These are phyloP conservation scores for Ammodytes marinus DNA, from an alignment of 2,113 vertebrate species.

Conservation along the genomic window DNA sequence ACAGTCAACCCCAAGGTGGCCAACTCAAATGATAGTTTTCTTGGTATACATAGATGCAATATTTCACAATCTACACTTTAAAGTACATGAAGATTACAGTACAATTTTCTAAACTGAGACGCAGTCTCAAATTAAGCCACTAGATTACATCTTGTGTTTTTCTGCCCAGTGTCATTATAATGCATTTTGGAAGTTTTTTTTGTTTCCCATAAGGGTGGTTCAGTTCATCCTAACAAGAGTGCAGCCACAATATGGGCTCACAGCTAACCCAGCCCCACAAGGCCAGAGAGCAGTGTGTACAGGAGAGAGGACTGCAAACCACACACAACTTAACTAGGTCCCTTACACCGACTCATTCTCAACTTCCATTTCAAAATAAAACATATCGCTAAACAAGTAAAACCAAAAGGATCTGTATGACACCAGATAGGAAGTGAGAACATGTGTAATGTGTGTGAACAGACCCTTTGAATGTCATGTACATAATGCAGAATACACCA, in stretches of 20 bases:
- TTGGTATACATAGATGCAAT: constrained; percentile 81
- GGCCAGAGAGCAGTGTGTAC: constrained; percentile 50
- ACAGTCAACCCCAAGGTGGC: constrained; percentile 66
- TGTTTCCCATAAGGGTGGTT: constrained; percentile 55
- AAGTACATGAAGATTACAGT: constrained; percentile 82
- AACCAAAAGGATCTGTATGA: background rate
- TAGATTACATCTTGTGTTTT: constrained; percentile 72
- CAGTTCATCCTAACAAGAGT: constrained; percentile 42
- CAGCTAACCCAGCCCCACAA: constrained; percentile 59
- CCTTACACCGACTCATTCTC: background rate
- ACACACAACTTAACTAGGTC: background rate
- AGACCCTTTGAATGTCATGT: background rate
- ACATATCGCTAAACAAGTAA: background rate
- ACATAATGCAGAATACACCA: background rate
- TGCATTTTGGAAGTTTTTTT: constrained; percentile 49
- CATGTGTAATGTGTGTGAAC: background rate
- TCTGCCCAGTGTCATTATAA: constrained; percentile 63
- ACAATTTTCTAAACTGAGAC: constrained; percentile 77
- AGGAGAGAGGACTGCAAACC: constrained; percentile 16
- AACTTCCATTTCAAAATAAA: background rate
- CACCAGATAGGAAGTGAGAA: background rate
- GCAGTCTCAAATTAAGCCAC: constrained; percentile 80
- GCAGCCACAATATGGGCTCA: constrained; percentile 62
- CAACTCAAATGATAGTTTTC: constrained; percentile 71
- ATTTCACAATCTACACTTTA: constrained; percentile 81